Base-by-base conservation (phyloP, 2,113 vertebrate genomes). In the Urocolius indicus region DNA sequence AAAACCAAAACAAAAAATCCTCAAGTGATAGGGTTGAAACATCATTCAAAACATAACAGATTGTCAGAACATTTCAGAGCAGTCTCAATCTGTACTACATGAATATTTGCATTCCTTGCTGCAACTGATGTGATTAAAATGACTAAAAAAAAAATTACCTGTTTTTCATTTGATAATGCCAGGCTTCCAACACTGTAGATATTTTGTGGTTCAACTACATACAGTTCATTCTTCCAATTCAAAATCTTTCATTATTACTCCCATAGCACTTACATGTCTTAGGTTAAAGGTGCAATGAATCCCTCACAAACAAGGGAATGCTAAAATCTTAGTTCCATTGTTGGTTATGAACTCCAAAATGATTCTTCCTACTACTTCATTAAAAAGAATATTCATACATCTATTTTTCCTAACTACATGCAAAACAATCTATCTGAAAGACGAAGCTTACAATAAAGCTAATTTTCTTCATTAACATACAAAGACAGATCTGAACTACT, bases 11-110 rank as follows among this genome's bases (percentile, higher is more conserved):
- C 85, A 88, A 92, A 93, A 92, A 90, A 92, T 91, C 20, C 90
- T 36, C 84, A 94, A 97, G 94, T 89, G 94, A 96, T 94, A 92
- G 87, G 81, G 91, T 89, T 96, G 85, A 95, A 97, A 94, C 89
- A 96, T 66, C 95, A 92, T 43, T 95, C 86, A 95, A 93, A 96
- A 97, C 88, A 74, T 84, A 96, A 96, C 89, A 95, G 93, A 97
- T 82, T 96, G 84, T 94, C 94, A 97, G 92, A 97, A 92, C 84
- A 91, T 87, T 94, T 94, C 86, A 89, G 91, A 95, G 96, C 49
- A 96, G 81, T 78, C 91, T 92, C 91, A 93, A 90, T 92, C 79
- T 87, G 89, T 96, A 96, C 68, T 92, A 92, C 90, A 94, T 18
- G 84, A 84, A 81, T 96, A 95, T 85, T 97, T 96, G 93, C n/a